phyloP scores from a whole-genome alignment of 1,140 invertebrate species.

The Drosophila tropicalis region DNA sequence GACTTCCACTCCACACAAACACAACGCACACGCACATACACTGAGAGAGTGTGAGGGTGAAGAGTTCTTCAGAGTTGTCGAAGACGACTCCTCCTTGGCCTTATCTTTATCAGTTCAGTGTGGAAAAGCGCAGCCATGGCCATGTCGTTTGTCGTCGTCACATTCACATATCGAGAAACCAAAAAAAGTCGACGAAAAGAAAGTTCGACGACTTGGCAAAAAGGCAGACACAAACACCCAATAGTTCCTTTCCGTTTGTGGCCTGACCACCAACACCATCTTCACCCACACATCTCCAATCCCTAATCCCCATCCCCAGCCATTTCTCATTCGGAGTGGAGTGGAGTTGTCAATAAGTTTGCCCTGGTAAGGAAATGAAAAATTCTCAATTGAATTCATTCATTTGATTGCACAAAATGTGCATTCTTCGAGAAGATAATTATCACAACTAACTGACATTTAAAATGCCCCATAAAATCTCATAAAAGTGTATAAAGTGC shows the following conservation, averaged over 20 bases:
- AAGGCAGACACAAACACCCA: conserved; percentile 10
- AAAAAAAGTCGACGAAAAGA: conserved; percentile 34
- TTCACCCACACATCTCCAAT: not conserved
- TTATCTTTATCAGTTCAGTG: conserved; percentile 75
- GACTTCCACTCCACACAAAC: conserved; percentile 19
- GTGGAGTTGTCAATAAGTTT: conserved; percentile 59
- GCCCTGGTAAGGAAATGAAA: conserved; percentile 40
- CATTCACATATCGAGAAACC: conserved; percentile 64
- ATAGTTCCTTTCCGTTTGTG: conserved; percentile 24
- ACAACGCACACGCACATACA: conserved; percentile 13
- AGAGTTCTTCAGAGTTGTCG: conserved; percentile 44
- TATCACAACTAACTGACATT: conserved; percentile 67
- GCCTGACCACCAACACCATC: too few relatives aligned
- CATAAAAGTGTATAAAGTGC: conserved; percentile 75
- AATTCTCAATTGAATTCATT: conserved; percentile 76
- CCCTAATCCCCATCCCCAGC: not conserved
- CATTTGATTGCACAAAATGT: conserved; percentile 47
- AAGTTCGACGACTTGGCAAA: conserved; percentile 70
- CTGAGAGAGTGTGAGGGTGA: conserved; percentile 58
- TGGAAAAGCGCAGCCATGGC: conserved; percentile 67
- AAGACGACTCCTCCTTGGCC: conserved; percentile 71
- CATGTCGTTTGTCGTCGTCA: conserved; percentile 37
- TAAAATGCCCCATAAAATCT: conserved; percentile 73
- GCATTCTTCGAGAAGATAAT: conserved; percentile 52
- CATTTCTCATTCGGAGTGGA: conserved; percentile 20